phyloP scores from a whole-genome alignment of 2,113 vertebrate genomes.

The Hippocampus zosterae region DNA sequence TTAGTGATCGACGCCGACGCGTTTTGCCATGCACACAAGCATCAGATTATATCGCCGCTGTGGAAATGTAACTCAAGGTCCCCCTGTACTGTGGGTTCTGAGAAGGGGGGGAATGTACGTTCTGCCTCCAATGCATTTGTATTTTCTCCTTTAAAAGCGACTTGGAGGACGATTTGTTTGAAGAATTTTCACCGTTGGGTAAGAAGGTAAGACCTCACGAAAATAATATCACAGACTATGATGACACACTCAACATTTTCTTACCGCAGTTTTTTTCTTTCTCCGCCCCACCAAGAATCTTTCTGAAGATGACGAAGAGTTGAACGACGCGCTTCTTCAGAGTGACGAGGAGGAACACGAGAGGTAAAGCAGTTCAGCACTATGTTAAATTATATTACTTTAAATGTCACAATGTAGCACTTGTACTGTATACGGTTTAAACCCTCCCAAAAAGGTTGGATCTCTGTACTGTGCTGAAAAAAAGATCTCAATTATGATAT shows the following conservation, averaged over 20 bases:
- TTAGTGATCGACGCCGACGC: no score
- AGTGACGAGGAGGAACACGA: conserved; percentile 89
- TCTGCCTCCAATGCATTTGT: not conserved
- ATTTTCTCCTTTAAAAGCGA: conserved; percentile 75
- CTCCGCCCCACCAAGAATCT: conserved; percentile 80
- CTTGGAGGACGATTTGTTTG: conserved; percentile 91
- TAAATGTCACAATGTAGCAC: no score
- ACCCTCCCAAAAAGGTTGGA: not conserved
- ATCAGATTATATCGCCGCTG: not conserved
- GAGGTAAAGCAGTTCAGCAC: conserved; percentile 41
- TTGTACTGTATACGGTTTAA: no score
- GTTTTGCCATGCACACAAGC: not conserved
- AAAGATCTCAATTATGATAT: no score
- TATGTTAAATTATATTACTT: not conserved
- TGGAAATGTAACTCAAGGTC: no score
- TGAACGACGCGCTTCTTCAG: conserved; percentile 94
- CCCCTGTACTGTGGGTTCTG: not conserved
- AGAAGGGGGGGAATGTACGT: not conserved
- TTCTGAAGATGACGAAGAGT: conserved; percentile 91
- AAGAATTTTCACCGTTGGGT: conserved; percentile 84
- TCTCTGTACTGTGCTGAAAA: no score
- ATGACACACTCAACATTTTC: not conserved
- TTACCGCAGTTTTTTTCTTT: not conserved
- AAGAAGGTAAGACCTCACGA: conserved; percentile 87
- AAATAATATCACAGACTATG: conserved; percentile 16